Evolutionary conservation across 1,140 invertebrate species (phyloP).

Genomic region (Lamellibrachia luymesi): DNA sequence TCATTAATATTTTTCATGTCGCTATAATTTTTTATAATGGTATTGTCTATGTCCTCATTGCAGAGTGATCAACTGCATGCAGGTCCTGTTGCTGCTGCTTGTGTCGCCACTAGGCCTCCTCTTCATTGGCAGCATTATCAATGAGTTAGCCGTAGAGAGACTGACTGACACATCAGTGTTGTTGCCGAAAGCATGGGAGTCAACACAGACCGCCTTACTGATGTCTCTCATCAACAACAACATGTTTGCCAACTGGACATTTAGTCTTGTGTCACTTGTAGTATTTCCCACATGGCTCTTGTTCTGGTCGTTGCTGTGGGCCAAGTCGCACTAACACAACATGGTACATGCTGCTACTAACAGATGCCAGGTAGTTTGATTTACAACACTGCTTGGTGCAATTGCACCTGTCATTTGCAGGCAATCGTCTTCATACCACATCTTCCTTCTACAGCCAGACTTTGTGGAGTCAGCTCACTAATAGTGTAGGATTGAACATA

Average conservation of each 20-base stretch:
- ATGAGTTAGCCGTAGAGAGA: conserved; percentile 25
- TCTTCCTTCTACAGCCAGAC: too few relatives aligned
- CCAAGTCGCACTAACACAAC: not conserved
- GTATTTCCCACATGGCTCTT: conserved; percentile 67
- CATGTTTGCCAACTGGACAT: conserved; percentile 71
- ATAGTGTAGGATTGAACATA: too few relatives aligned
- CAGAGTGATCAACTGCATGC: conserved; percentile 29
- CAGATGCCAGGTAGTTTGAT: not conserved
- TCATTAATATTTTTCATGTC: not conserved
- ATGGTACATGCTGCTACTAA: not conserved
- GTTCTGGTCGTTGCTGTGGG: conserved; percentile 57
- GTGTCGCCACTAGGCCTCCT: conserved; percentile 45
- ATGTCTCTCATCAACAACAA: conserved; percentile 79
- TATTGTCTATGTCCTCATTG: not conserved
- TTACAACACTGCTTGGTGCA: too few relatives aligned
- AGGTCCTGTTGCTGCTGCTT: conserved; percentile 41
- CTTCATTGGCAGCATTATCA: conserved; percentile 38
- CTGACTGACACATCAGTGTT: conserved; percentile 28
- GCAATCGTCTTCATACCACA: too few relatives aligned
- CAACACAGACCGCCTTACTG: conserved; percentile 69
- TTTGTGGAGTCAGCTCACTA: too few relatives aligned
- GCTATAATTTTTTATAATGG: not conserved
- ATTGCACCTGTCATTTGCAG: too few relatives aligned
- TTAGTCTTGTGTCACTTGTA: conserved; percentile 60
- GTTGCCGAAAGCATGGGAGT: conserved; percentile 31